Evolutionary conservation across 2,113 vertebrate genomes (phyloP), one percentile per base, ranked within the genome.

Genomic region (Orientallactaga bullata): DNA sequence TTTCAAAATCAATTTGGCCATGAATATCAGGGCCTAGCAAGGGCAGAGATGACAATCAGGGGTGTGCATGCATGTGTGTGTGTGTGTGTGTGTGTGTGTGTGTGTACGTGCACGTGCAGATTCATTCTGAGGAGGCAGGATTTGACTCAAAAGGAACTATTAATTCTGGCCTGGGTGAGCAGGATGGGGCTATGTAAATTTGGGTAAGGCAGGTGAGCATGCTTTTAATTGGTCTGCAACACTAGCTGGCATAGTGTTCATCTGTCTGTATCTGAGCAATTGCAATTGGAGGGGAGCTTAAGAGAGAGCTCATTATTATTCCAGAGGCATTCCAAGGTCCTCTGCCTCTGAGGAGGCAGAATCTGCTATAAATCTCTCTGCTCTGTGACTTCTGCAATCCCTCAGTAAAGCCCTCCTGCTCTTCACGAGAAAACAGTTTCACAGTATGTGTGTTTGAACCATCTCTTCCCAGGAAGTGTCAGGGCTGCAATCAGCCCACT

Each of bases 221-320:
- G 28, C 11, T 55, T 94, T 89, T 88, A 89, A 94, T 90, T 88
- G 95, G 76, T 63, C 72, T 91, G 77, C 74, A 94, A 85, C 35
- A 71, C 85, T 73, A 72, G 80, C 35, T 78, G 88, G 80, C 87
- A 80, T 4, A 90, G 79, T 65, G 65, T 78, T 88, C 63, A 73
- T 71, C 58, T 61, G 77, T 71, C 58, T 61, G 77, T 65, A 82
- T 78, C 73, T 79, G 68, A 80, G 81, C 58, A 77, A 51, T n/a
- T 28, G 0, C 8, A 16, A 55, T n/a, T 30, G 68, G 42, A 60
- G 74, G 30, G 47, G 51, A 23, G 35, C 55, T 24, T 24, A 72
- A 71, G 73, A 61, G 35, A 58, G 39, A 87, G 26, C 60, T 88
- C 47, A 47, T 96, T 89, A 63, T 77, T 85, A 95, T 96, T 95